A percentile compares a stretch with the other conserved stretches of the same genome.
Evolutionary conservation across 2,888 invertebrate genomes (phyloP).

Genomic region (Julus scandinavius): DNA sequence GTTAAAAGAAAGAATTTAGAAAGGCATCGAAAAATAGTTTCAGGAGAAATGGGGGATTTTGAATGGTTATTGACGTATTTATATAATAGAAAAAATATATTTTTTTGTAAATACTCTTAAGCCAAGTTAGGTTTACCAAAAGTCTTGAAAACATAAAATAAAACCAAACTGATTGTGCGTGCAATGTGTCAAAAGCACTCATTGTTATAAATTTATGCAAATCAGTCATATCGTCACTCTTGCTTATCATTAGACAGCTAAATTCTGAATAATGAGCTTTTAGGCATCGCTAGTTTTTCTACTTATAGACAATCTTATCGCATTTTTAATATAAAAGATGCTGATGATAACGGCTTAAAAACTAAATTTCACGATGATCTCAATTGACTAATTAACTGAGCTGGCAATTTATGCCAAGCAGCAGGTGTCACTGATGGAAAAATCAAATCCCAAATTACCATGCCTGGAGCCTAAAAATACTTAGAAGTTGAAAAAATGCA

Average conservation of each 20-base stretch:
- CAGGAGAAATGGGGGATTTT: too few relatives aligned
- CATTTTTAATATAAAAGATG: neutral
- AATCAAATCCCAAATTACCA: neutral
- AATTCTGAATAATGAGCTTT: neutral
- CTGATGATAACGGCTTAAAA: constrained; percentile 20
- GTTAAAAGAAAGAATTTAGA: too few relatives aligned
- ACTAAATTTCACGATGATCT: neutral
- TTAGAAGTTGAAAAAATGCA: neutral
- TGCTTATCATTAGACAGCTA: neutral
- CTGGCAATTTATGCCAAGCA: neutral
- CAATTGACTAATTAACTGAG: neutral
- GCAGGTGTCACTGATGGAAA: neutral
- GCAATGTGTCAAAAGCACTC: neutral
- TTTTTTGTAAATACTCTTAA: too few relatives aligned
- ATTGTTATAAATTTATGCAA: neutral
- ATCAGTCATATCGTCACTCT: neutral
- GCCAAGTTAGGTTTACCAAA: too few relatives aligned
- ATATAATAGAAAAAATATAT: too few relatives aligned
- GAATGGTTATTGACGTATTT: too few relatives aligned
- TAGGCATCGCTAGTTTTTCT: neutral
- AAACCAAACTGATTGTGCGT: neutral
- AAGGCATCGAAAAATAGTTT: too few relatives aligned
- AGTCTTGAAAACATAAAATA: neutral
- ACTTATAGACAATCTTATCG: neutral
- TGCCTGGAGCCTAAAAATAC: neutral